phyloP scores from a whole-genome alignment of 2,113 vertebrate species.

The Heptranchias perlo region DNA sequence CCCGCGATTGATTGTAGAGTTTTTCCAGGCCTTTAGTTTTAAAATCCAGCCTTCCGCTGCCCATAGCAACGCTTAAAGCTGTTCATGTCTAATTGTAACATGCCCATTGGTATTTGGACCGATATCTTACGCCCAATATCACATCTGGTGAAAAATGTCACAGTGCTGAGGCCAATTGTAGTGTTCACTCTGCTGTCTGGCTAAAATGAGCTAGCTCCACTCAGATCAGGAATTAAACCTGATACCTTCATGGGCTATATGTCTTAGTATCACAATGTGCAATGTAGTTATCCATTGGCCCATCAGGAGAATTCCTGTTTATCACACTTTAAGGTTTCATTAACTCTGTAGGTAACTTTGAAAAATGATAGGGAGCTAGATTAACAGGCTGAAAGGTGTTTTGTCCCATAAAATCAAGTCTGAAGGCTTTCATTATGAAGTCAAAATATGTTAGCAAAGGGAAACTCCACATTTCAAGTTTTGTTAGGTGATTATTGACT shows the following conservation, averaged over 20 bases:
- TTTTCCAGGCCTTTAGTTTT: background rate
- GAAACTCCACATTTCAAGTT: background rate
- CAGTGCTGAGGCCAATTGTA: background rate
- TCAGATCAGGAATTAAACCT: background rate
- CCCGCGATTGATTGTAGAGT: background rate
- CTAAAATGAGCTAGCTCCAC: background rate
- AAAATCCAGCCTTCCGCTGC: background rate
- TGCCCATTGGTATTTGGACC: background rate
- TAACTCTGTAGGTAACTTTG: background rate
- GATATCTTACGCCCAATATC: background rate
- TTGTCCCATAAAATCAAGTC: background rate
- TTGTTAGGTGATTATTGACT: background rate
- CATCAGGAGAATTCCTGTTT: background rate
- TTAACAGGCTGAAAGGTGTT: background rate
- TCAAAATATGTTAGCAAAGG: background rate
- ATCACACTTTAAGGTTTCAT: background rate
- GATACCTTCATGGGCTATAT: background rate
- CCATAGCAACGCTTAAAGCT: background rate
- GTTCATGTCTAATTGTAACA: background rate
- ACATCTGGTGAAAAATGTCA: background rate
- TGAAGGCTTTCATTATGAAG: background rate
- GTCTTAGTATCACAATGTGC: background rate
- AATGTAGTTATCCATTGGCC: conserved; percentile 1
- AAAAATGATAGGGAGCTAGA: background rate
- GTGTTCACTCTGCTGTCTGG: background rate